phyloP scores from a whole-genome alignment of 1,140 invertebrate genomes.

The Leptoteleia sp. region DNA sequence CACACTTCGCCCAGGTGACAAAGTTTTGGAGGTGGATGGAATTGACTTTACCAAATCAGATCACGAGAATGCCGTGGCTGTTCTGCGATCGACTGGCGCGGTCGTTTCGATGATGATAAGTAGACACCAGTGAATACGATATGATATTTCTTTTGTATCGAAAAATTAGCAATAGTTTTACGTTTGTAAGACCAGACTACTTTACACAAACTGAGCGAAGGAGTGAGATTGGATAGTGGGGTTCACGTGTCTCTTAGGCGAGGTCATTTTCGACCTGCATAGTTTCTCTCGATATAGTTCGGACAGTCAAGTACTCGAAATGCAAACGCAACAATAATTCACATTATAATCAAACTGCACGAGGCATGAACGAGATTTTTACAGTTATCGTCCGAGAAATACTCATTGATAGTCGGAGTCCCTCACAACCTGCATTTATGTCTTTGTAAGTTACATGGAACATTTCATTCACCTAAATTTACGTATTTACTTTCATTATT shows the following conservation, averaged over 20 bases:
- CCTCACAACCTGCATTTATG: neutral
- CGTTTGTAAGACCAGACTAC: conserved; percentile 2
- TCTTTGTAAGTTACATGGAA: too few species aligned
- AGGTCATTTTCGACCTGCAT: conserved; percentile 13
- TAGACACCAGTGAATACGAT: conserved; percentile 75
- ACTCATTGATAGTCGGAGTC: conserved; percentile 1
- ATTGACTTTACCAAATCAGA: conserved; percentile 83
- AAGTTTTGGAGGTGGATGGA: conserved; percentile 84
- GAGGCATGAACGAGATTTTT: neutral
- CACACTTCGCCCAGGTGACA: conserved; percentile 82
- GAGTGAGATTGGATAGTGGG: neutral
- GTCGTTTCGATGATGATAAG: conserved; percentile 83
- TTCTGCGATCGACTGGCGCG: conserved; percentile 80
- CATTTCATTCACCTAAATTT: too few species aligned
- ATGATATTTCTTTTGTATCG: conserved; percentile 35
- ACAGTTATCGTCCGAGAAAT: neutral
- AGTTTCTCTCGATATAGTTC: conserved; percentile 52
- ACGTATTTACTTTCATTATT: too few species aligned
- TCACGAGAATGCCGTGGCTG: conserved; percentile 81
- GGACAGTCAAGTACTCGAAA: conserved; percentile 35
- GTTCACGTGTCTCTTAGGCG: conserved; percentile 5
- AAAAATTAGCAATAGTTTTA: conserved; percentile 14
- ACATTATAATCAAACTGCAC: conserved; percentile 22
- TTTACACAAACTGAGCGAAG: conserved; percentile 32
- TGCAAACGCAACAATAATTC: conserved; percentile 42